Evolutionary conservation across 2,113 vertebrate species (phyloP).

Genomic region (Cyanistes caeruleus): DNA sequence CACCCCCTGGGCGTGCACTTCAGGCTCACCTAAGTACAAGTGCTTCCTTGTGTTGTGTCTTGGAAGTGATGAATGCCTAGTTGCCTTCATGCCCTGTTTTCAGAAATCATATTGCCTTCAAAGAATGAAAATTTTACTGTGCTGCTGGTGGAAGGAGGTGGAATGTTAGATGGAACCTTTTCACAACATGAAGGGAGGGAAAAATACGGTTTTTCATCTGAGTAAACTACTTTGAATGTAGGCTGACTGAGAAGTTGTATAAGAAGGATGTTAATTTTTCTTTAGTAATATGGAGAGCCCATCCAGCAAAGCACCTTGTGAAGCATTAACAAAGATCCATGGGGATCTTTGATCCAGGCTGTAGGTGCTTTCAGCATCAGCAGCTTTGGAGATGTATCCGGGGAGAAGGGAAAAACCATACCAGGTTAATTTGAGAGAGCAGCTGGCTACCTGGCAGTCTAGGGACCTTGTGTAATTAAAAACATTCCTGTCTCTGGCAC

Average conservation of each 20-base stretch:
- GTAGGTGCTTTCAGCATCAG: neutral
- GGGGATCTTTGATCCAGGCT: neutral
- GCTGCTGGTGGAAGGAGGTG: neutral
- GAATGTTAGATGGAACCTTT: neutral
- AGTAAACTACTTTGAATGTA: neutral
- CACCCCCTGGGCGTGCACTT: neutral
- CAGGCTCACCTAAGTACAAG: neutral
- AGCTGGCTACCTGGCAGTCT: neutral
- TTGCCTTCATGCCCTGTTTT: neutral
- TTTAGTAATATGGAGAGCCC: neutral
- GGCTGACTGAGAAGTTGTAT: neutral
- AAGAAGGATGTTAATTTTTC: neutral
- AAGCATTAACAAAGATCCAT: neutral
- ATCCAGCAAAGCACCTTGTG: neutral
- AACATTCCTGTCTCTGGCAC: neutral
- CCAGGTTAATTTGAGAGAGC: neutral
- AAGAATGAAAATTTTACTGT: neutral
- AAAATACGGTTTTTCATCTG: neutral
- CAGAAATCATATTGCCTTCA: neutral
- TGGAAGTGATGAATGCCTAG: neutral
- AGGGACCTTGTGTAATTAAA: neutral
- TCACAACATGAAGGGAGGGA: neutral
- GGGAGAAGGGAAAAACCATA: neutral
- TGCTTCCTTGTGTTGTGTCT: neutral
- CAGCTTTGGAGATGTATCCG: neutral